Conservation (phyloP, 2,797 vertebrate genomes). For the Melopsittacus undulatus region DNA sequence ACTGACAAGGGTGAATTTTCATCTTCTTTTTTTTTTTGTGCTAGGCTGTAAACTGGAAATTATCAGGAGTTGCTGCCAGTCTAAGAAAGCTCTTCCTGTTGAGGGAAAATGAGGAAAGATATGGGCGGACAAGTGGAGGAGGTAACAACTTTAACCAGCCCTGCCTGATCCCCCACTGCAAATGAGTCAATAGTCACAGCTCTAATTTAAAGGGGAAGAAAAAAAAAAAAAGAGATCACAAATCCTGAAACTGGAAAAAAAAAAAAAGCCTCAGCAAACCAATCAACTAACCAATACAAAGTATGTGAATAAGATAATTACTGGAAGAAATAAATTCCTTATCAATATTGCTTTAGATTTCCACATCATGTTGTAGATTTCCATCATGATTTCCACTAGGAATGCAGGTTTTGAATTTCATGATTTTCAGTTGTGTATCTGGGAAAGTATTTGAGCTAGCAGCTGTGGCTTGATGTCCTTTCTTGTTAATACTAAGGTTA, state of each 20-base stretch:
- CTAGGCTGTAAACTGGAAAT: not conserved
- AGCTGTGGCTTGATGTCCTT: not conserved
- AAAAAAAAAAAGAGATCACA: not conserved
- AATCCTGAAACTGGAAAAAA: not conserved
- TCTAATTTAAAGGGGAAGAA: not conserved
- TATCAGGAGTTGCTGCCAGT: not conserved
- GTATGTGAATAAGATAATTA: not conserved
- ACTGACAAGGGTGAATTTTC: not conserved
- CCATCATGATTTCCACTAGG: not conserved
- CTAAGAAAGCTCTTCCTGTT: not conserved
- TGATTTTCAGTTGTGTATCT: not conserved
- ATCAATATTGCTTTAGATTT: not conserved
- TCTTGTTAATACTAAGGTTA: not conserved
- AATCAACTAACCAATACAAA: not conserved
- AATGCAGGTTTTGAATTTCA: not conserved
- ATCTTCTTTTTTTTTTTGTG: not conserved
- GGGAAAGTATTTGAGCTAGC: not conserved
- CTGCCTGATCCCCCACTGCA: not conserved
- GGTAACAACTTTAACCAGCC: not conserved
- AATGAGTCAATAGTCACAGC: not conserved
- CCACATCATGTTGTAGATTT: not conserved
- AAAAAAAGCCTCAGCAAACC: accelerated
- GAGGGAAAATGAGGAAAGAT: slow-evolving; percentile 5
- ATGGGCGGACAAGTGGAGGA: not conserved
- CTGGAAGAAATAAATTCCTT: not conserved